Conservation (phyloP, 2,797 vertebrate genomes). For the Myotis vivesi region DNA sequence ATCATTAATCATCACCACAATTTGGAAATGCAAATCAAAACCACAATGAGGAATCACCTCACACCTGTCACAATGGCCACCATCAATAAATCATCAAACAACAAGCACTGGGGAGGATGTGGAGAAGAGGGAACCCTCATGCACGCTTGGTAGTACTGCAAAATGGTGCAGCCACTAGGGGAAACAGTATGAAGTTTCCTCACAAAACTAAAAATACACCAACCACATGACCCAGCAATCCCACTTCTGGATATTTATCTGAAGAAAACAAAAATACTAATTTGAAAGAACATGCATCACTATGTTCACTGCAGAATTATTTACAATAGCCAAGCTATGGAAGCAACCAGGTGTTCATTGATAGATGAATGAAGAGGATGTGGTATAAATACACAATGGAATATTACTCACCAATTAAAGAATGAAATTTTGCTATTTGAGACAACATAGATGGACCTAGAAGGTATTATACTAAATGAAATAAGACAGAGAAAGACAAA, state of each 20-base stretch:
- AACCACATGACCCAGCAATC: neutral
- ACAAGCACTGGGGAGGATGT: neutral
- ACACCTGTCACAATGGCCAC: neutral
- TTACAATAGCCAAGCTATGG: neutral
- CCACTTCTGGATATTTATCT: neutral
- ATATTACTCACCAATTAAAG: neutral
- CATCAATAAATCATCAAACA: neutral
- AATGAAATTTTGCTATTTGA: neutral
- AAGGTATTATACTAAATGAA: neutral
- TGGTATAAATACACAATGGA: neutral
- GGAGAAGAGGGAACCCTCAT: neutral
- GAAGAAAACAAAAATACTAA: neutral
- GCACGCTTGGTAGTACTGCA: neutral
- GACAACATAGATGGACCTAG: neutral
- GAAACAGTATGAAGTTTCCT: neutral
- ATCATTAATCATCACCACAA: neutral
- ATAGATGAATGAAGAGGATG: neutral
- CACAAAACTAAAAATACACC: neutral
- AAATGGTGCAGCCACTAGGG: neutral
- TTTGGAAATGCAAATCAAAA: neutral
- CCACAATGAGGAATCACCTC: neutral
- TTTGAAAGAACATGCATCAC: neutral
- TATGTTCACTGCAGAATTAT: neutral
- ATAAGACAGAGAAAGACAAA: neutral
- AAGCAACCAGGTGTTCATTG: neutral